Base-by-base conservation (phyloP, 2,888 invertebrate species). In the Brachycybe producta region DNA sequence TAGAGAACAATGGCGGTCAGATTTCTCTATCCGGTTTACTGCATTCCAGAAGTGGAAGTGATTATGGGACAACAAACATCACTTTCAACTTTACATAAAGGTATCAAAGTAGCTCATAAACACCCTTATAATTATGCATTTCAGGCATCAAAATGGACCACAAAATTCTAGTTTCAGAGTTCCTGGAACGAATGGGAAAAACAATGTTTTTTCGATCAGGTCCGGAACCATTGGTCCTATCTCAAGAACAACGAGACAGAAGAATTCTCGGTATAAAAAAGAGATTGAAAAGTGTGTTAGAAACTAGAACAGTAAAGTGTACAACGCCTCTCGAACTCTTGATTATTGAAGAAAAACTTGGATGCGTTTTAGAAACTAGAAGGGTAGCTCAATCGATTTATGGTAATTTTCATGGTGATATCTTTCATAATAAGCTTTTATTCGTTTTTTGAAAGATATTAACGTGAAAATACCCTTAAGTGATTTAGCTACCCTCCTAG, bases 1-100 rank as follows among this genome's bases (percentile, higher is more conserved):
- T 59, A 68, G 65, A 60, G 70, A 52, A 65, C 65, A 39, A 51
- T 69, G 15, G 70, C 69, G 4, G 58, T 70, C n/a, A 57, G 70
- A 28, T 70, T 69, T 58, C 58, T 70, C 40, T 70, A 61, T 57
- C 70, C 70, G 21, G 70, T 70, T 2, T 69, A 68, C 53, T 67
- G 61, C 53, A 67, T 70, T 36, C 68, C 70, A 15, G 70, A 70
- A 57, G 61, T 63, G 1, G 62, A 62, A 54, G 41, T 62, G 7
- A 55, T 59, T 2, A 53, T 57, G 11, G 48, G 55, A 7, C 49
- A 51, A 53, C 54, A 61, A 34, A 70, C 70, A 5, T 63, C 66
- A 13, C 55, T 61, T 27, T 52, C 54, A 43, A 61, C 63, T 13
- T 60, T 70, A 17, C 64, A 66, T 52, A 66, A 60, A 62, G 65